phyloP scores from a whole-genome alignment of 2,113 vertebrate genomes.

The Cettia cetti region DNA sequence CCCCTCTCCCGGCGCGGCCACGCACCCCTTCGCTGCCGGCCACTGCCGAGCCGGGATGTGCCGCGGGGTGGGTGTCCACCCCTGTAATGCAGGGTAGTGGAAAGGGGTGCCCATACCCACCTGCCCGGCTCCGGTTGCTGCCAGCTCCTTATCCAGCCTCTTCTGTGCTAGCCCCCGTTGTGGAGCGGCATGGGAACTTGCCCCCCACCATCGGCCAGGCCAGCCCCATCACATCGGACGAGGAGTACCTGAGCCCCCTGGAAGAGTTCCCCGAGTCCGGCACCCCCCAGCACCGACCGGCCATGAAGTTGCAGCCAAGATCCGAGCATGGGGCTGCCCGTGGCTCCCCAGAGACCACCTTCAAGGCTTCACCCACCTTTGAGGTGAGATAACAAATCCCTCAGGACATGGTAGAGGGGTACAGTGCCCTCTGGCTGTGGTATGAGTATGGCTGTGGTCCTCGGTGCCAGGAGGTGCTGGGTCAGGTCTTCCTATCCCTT shows the following conservation, averaged over 20 bases:
- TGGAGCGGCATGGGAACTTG: slow-evolving; percentile 65
- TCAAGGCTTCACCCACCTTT: slow-evolving; percentile 89
- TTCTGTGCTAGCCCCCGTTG: slow-evolving; percentile 28
- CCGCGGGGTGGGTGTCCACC: background rate
- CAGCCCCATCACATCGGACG: slow-evolving; percentile 96
- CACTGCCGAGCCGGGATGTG: background rate
- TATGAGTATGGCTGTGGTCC: background rate
- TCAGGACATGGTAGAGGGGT: background rate
- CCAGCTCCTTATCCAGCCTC: background rate
- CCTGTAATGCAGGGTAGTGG: background rate
- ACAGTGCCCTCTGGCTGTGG: background rate
- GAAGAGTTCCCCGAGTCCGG: slow-evolving; percentile 88
- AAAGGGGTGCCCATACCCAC: background rate
- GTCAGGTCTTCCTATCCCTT: background rate
- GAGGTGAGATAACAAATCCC: slow-evolving; percentile 75
- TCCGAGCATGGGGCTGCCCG: slow-evolving; percentile 47
- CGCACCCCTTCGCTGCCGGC: slow-evolving; percentile 29
- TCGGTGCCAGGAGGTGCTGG: background rate
- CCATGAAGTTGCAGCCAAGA: slow-evolving; percentile 72
- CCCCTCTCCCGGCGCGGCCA: background rate
- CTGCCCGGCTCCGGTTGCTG: background rate
- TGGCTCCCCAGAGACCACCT: slow-evolving; percentile 72
- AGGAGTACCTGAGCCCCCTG: slow-evolving; percentile 95
- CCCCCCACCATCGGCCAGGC: slow-evolving; percentile 77
- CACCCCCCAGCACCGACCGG: slow-evolving; percentile 60